Evolutionary conservation across 2,113 vertebrate genomes (phyloP).

Genomic region (Anhinga anhinga): DNA sequence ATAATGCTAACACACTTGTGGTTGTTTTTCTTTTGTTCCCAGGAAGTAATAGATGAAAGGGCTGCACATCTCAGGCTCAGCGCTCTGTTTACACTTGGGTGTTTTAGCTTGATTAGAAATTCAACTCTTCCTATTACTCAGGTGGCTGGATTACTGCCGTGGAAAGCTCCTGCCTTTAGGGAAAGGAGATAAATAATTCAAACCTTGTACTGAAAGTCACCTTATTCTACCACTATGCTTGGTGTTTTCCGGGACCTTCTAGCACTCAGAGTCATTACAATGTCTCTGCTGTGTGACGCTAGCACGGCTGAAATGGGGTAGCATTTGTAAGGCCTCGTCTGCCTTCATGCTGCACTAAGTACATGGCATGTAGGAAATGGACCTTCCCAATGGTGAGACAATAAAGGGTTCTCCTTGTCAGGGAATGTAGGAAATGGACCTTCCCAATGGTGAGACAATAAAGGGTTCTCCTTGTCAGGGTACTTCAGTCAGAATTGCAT

Average conservation of each 20-base stretch:
- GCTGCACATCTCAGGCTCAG: neutral
- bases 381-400: neutral
- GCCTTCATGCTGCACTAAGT: neutral
- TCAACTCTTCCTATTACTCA: neutral
- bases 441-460: neutral
- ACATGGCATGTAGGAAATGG: neutral
- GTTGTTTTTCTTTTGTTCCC: neutral
- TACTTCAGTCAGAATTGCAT: neutral
- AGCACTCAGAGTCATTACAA: neutral
- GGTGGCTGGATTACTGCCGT: neutral
- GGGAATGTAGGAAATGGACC: neutral
- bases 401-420: neutral
- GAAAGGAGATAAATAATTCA: constrained; percentile 6
- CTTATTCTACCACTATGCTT: neutral
- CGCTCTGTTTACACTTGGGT: neutral
- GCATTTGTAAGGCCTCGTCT: neutral
- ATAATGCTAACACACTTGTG: neutral
- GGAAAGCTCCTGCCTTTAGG: neutral
- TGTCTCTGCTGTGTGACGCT: neutral
- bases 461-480: neutral
- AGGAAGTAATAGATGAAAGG: neutral
- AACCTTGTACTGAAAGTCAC: neutral
- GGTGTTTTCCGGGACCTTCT: neutral
- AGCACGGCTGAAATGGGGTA: neutral
- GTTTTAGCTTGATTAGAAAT: neutral